Percentiles rank a stretch among this genome's conserved stretches.
Conservation (phyloP, 2,888 invertebrate genomes). For the Callimorpha dominula region DNA sequence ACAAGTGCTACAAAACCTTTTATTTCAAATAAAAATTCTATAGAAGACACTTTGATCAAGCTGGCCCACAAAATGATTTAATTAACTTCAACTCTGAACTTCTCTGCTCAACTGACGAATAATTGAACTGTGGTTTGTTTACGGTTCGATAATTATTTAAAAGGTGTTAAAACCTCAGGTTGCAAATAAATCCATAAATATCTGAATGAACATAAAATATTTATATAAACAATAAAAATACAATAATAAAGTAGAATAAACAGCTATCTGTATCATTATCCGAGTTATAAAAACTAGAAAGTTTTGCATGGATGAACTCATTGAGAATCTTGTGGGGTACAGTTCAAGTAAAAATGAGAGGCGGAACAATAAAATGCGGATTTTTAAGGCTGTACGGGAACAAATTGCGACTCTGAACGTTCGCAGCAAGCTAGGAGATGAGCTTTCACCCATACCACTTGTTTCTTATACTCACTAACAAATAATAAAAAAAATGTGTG, state of each 20-base stretch:
- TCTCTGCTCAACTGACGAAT: conserved; percentile 37
- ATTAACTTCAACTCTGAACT: conserved; percentile 40
- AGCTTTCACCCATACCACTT: conserved; percentile 68
- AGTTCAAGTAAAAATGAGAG: conserved; percentile 77
- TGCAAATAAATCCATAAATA: background rate
- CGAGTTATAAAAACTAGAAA: conserved; percentile 50
- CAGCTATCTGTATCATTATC: conserved; percentile 19
- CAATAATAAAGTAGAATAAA: conserved; percentile 25
- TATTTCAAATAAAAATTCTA: conserved; percentile 8
- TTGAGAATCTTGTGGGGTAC: conserved; percentile 63
- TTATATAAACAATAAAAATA: background rate
- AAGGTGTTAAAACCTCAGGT: background rate
- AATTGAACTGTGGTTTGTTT: conserved; percentile 33
- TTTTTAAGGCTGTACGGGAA: conserved; percentile 83
- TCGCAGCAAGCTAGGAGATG: conserved; percentile 73
- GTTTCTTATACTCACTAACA: background rate
- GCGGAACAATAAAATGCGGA: conserved; percentile 83
- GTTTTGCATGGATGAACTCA: conserved; percentile 58
- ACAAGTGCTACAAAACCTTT: background rate
- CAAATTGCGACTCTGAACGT: conserved; percentile 79
- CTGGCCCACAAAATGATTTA: conserved; percentile 34
- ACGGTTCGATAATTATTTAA: conserved; percentile 7
- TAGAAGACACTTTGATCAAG: conserved; percentile 25
- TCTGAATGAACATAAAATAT: background rate
- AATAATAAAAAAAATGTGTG: no score